phyloP scores from a whole-genome alignment of 2,888 invertebrate species.

The Rhagonycha fulva region DNA sequence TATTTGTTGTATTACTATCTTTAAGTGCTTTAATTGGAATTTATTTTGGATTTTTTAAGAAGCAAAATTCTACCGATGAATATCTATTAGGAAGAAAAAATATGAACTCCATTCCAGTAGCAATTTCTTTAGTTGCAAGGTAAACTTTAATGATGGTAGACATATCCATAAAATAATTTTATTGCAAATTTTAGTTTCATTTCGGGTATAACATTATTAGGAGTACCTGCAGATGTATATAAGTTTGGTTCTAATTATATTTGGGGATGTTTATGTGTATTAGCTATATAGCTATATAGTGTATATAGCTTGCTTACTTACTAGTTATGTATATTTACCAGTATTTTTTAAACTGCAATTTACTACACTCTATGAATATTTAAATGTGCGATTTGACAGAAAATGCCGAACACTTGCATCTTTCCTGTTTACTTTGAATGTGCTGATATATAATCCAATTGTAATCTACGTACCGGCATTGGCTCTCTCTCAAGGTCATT shows the following conservation, averaged over 20 bases:
- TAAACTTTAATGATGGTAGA: slow-evolving; percentile 49
- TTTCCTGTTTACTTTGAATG: slow-evolving; percentile 62
- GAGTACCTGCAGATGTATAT: slow-evolving; percentile 76
- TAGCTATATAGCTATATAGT: too few relatives aligned
- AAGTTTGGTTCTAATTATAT: slow-evolving; percentile 70
- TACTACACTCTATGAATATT: slow-evolving; percentile 71
- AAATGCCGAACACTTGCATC: slow-evolving; percentile 64
- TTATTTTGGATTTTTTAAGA: slow-evolving; percentile 63
- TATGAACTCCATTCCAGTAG: slow-evolving; percentile 74
- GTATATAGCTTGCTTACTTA: slow-evolving; percentile 43
- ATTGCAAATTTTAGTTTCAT: slow-evolving; percentile 60
- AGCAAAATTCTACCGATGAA: slow-evolving; percentile 67
- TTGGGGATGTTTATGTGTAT: slow-evolving; percentile 53
- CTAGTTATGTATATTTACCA: slow-evolving; percentile 59
- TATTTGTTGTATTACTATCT: slow-evolving; percentile 58
- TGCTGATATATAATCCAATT: slow-evolving; percentile 65
- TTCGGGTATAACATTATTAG: slow-evolving; percentile 75
- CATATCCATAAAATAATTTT: not conserved
- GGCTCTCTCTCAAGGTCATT: slow-evolving; percentile 69
- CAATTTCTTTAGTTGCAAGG: slow-evolving; percentile 77
- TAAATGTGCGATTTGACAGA: slow-evolving; percentile 66
- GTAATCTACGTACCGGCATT: slow-evolving; percentile 73
- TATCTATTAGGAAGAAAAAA: slow-evolving; percentile 74
- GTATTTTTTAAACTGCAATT: slow-evolving; percentile 74
- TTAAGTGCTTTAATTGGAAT: slow-evolving; percentile 62